Evolutionary conservation across 2,888 invertebrate genomes (phyloP).

Genomic region (Ptycholaimellus sp.): DNA sequence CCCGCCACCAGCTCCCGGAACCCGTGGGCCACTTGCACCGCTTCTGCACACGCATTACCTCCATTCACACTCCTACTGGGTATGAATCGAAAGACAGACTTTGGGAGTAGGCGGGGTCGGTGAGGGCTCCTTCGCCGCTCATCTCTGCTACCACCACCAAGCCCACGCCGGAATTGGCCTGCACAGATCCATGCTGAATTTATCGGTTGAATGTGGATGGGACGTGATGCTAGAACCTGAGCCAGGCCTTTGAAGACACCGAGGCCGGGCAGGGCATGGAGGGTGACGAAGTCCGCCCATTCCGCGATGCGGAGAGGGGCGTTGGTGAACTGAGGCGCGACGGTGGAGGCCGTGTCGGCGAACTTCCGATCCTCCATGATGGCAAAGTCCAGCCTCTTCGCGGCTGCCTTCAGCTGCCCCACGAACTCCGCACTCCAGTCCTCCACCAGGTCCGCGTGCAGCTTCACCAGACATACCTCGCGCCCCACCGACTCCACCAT

Average conservation of each 20-base stretch:
- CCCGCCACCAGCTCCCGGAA: slow-evolving; percentile 53
- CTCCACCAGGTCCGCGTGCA: slow-evolving; percentile 58
- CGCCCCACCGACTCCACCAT: slow-evolving; percentile 40
- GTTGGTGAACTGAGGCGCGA: slow-evolving; percentile 48
- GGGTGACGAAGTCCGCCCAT: slow-evolving; percentile 75
- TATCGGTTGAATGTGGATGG: too few species aligned
- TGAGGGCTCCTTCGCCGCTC: slow-evolving; percentile 33
- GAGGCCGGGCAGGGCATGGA: slow-evolving; percentile 57
- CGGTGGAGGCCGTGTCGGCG: slow-evolving; percentile 78
- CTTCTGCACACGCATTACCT: slow-evolving; percentile 30
- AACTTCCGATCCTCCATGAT: slow-evolving; percentile 83
- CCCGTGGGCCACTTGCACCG: slow-evolving; percentile 45
- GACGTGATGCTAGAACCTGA: too few species aligned
- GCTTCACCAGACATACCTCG: slow-evolving; percentile 59
- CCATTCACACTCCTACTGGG: not conserved
- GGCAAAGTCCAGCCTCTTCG: slow-evolving; percentile 52
- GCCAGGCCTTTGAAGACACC: slow-evolving; percentile 29
- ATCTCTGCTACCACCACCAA: slow-evolving; percentile 66
- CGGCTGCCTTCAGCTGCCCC: slow-evolving; percentile 38
- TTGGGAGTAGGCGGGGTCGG: slow-evolving; percentile 27
- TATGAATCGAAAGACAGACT: slow-evolving; percentile 20
- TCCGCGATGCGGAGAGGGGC: slow-evolving; percentile 50
- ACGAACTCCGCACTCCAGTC: slow-evolving; percentile 47
- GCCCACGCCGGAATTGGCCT: too few species aligned
- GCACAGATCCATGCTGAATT: too few species aligned